Base-by-base conservation (phyloP, 2,113 vertebrate species). In the Cariama cristata region DNA sequence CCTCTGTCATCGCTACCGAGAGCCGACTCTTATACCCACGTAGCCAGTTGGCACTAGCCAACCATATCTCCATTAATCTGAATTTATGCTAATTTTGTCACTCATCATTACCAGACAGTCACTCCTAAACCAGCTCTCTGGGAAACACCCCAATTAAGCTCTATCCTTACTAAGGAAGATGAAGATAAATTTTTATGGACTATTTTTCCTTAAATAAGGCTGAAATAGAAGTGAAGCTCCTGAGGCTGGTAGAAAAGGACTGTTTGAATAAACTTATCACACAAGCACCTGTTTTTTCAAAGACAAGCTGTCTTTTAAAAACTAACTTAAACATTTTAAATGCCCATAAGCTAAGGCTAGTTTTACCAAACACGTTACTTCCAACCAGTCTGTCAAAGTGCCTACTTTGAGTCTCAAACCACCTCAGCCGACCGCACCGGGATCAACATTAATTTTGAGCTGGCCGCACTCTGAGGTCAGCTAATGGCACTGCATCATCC, bases 31-130 rank as follows among this genome's bases (percentile, higher is more conserved):
- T 28, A 63, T 53, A 91, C 80, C 90, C 93, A 93, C 38, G 24
- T 3, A 89, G 91, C 68, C 91, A 87, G 83, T 82, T 96, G 95
- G 93, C 96, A 95, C 66, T 30, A 84, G 53, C 83, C 89, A 93
- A 27, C 80, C 63, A 0, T 91, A 96, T 79, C 93, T 73, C 72
- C 72, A 71, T 66, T 86, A 79, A 92, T 86, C 94, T 93, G 91
- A 94, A 94, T 89, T 91, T 53, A 95, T 91, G 91, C 62, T 96
- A 94, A 92, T 96, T 92, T 86, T 96, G 88, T 96, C 95, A 96
- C 86, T 97, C 94, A 88, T 77, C 92, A 86, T 94, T 82, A 92
- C 76, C 64, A 88, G 68, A 33, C 93, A 91, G 42, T 86, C 92
- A 75, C 74, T 93, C 80, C 24, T 26, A 93, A 95, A 95, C 73